Evolutionary conservation across 2,888 invertebrate genomes (phyloP).

Genomic region (Eledona agricola): DNA sequence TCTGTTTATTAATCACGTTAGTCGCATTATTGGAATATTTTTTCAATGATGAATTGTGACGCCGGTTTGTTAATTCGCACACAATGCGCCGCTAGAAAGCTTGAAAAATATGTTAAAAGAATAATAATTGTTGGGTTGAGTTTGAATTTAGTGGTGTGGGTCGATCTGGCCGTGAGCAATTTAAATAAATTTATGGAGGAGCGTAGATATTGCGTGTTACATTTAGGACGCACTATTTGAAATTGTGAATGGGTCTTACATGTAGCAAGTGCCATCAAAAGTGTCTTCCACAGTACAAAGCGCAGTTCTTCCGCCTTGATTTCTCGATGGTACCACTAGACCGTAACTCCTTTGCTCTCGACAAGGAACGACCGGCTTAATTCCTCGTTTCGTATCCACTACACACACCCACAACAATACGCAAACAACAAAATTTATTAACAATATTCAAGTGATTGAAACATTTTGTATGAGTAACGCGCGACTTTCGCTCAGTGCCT

Average conservation of each 20-base stretch:
- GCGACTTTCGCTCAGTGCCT: conserved; percentile 51
- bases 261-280: conserved; percentile 42
- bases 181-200: no score
- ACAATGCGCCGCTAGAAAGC: no score
- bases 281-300: conserved; percentile 42
- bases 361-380: conserved; percentile 8
- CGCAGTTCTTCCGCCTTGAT: conserved; percentile 42
- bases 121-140: no score
- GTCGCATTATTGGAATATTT: no score
- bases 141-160: no score
- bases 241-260: conserved; percentile 32
- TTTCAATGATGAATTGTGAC: no score
- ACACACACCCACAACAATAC: conserved; percentile 20
- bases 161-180: no score
- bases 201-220: not conserved
- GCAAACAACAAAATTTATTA: conserved; percentile 5
- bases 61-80: no score
- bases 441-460: conserved; percentile 9
- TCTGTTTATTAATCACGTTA: no score
- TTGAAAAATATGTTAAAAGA: no score
- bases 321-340: conserved; percentile 22
- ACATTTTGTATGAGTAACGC: conserved; percentile 30
- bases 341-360: conserved; percentile 26
- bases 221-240: no score
- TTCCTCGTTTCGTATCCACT: conserved; percentile 17